Evolutionary conservation across 1,140 invertebrate genomes (phyloP), one percentile per base, ranked within the genome.

Genomic region (Neuroterus valhalla): DNA sequence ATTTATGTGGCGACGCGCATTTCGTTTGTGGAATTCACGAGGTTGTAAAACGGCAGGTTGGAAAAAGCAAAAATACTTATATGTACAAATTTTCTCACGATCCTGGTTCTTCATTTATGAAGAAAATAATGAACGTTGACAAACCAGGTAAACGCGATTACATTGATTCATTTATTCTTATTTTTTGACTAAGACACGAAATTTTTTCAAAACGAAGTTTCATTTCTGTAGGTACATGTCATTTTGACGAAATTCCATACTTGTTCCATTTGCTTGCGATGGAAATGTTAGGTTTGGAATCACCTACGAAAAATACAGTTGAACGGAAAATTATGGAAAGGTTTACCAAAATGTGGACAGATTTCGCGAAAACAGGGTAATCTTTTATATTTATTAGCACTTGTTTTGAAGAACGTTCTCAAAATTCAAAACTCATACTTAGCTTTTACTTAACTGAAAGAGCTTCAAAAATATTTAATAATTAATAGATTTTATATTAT

Each of bases 231-330:
- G 91, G 93, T 11, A 90, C 91, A 1, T 91, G 89, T 76, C 94
- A 94, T 80, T 92, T 90, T 0, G 94, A 94, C 74, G 94, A 94
- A 78, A 50, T 94, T 2, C 91, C 91, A 75, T 94, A 94, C 83
- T 77, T 94, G 8, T 94, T 93, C 79, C 87, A 90, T 75, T 91
- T 87, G 66, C 71, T 71, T 83, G 84, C 76, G 77, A 91, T 42
- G 89, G 85, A 85, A 43, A 43, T 87, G 44, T 86, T 88, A 74
- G 75, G 81, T 71, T 44, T 85, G 4, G 81, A 86, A 48, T 2
- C 81, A 85, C 15, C 74, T 78, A 77, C 80, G 77, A 75, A 77
- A 0, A 85, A 80, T 4, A 80, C 87, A 0, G 82, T 77, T 0
- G 87, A 86, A 48, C 79, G 86, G 45, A 76, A 76, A 71, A 76